phyloP scores from a whole-genome alignment of 1,140 invertebrate species.

The Venustaconcha ellipsiformis region DNA sequence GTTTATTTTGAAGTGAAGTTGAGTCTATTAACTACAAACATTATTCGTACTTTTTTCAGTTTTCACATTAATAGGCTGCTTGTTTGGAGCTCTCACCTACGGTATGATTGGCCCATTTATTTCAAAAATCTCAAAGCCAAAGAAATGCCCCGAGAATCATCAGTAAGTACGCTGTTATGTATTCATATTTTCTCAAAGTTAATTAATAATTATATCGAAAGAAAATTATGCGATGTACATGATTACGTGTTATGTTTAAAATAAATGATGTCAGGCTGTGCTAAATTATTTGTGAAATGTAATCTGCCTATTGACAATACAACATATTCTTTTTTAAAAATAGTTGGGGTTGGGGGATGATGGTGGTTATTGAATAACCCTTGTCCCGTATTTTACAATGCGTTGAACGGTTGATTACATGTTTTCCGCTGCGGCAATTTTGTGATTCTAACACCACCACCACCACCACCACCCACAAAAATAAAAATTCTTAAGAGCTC shows the following conservation, averaged over 20 bases:
- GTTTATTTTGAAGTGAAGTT: not conserved
- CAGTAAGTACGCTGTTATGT: conserved; percentile 33
- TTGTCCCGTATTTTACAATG: not conserved
- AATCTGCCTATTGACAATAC: not conserved
- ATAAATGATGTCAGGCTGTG: not conserved
- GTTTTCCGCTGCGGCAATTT: too few relatives aligned
- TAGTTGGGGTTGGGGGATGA: not conserved
- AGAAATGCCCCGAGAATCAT: conserved; percentile 29
- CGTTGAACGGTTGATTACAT: too few relatives aligned
- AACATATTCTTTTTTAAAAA: too few relatives aligned
- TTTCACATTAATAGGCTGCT: conserved; percentile 48
- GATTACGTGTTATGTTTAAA: not conserved
- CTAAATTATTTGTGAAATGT: too few relatives aligned
- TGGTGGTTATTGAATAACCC: not conserved
- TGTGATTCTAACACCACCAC: too few relatives aligned
- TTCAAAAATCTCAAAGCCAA: conserved; percentile 36
- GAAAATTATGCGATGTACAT: not conserved
- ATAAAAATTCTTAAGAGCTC: not conserved
- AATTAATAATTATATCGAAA: not conserved
- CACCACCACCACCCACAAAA: not conserved
- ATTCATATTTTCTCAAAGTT: not conserved
- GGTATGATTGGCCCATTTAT: conserved; percentile 43
- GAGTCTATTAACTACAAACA: not conserved
- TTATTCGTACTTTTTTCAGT: conserved; percentile 37
- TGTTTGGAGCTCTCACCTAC: conserved; percentile 52